Conservation (phyloP, 2,888 invertebrate genomes). For the Stegana nigrithorax region DNA sequence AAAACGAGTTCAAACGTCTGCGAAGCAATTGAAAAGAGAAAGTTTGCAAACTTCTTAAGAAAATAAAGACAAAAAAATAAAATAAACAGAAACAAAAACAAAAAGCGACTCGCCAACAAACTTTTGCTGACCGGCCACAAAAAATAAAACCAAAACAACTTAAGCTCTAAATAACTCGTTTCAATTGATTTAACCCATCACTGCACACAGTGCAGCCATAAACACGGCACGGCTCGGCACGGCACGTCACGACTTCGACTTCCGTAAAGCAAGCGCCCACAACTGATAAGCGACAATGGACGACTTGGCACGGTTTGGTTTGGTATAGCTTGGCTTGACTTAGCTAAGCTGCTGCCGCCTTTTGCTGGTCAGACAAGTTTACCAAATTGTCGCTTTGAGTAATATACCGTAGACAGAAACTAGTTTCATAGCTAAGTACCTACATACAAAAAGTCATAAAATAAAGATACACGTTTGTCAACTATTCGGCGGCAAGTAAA, state of each 20-base stretch:
- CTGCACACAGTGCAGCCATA: not conserved
- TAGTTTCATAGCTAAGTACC: conserved; percentile 12
- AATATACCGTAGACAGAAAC: conserved; percentile 1
- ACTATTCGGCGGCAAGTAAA: conserved; percentile 47
- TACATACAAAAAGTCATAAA: not conserved
- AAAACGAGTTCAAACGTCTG: conserved; percentile 20
- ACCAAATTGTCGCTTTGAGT: conserved; percentile 16
- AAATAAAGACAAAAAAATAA: not conserved
- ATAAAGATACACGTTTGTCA: conserved; percentile 37
- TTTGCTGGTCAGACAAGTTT: conserved; percentile 12
- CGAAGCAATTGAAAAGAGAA: conserved; percentile 54
- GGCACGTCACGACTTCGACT: not conserved
- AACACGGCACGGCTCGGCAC: not conserved
- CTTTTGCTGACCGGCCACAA: conserved; percentile 11
- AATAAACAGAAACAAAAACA: conserved; percentile 3
- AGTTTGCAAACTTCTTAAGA: conserved; percentile 42
- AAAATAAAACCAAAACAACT: not conserved
- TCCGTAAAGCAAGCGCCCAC: conserved; percentile 9
- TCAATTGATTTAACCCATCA: conserved; percentile 15
- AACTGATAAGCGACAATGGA: conserved; percentile 9
- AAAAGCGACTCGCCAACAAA: not conserved
- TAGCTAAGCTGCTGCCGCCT: not conserved
- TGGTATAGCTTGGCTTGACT: too few relatives aligned
- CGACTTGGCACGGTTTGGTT: not conserved
- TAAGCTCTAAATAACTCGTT: conserved; percentile 12